phyloP scores from a whole-genome alignment of 2,888 invertebrate species.

The Morpho helenor region DNA sequence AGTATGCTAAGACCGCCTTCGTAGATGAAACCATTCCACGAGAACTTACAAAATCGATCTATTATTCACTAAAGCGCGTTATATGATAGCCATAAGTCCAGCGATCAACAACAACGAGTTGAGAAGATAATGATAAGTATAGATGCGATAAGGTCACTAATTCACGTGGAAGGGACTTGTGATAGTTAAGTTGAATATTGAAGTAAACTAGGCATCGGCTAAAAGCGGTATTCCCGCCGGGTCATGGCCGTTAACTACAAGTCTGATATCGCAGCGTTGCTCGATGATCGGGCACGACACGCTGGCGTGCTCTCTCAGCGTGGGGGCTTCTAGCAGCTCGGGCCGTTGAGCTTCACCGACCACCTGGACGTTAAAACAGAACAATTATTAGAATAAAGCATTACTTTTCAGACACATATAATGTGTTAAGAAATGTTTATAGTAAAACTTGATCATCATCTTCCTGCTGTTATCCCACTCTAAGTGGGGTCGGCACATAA shows the following conservation, averaged over 20 bases:
- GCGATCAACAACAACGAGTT: not conserved
- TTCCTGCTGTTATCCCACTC: no score
- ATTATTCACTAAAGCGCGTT: not conserved
- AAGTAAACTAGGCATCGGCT: conserved; percentile 39
- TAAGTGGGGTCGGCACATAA: no score
- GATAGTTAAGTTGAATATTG: no score
- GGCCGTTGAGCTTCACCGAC: conserved; percentile 75
- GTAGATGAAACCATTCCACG: not conserved
- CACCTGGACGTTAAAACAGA: conserved; percentile 49
- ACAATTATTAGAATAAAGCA: no score
- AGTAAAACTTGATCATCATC: no score
- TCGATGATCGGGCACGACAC: conserved; percentile 88
- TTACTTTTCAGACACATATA: no score
- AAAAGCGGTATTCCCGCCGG: conserved; percentile 62
- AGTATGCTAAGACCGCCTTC: not conserved
- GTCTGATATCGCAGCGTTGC: conserved; percentile 57
- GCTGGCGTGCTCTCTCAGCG: conserved; percentile 75
- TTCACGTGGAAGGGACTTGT: no score
- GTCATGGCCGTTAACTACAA: conserved; percentile 57
- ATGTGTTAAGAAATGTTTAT: no score
- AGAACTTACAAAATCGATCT: not conserved
- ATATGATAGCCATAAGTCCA: not conserved
- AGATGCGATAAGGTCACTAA: no score
- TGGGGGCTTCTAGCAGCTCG: conserved; percentile 63
- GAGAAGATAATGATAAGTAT: no score